Percentiles rank a stretch among this genome's conserved stretches.
Evolutionary conservation across 2,888 invertebrate species (phyloP).

Genomic region (Thumatha senex): DNA sequence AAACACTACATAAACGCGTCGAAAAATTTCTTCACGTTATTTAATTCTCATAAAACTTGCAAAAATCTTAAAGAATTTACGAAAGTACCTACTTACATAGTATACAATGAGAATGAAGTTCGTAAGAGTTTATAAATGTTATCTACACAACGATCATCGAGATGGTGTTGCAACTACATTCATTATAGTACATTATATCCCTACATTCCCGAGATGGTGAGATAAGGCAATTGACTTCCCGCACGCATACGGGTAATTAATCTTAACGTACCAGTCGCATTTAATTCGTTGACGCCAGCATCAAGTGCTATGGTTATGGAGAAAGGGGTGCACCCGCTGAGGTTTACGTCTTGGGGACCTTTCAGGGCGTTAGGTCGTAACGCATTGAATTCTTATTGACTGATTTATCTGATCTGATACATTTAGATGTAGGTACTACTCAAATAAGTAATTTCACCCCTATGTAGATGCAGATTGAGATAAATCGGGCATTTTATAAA

Average conservation of each 20-base stretch:
- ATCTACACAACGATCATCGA: slow-evolving; percentile 30
- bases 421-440: not conserved
- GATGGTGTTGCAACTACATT: slow-evolving; percentile 46
- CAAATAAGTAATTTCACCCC: not conserved
- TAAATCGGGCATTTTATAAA: not conserved
- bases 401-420: slow-evolving; percentile 12
- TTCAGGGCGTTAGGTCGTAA: slow-evolving; percentile 28
- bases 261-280: slow-evolving; percentile 36
- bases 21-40: no score
- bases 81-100: no score
- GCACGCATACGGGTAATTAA: slow-evolving; percentile 80
- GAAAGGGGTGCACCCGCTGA: slow-evolving; percentile 21
- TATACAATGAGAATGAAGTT: no score
- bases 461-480: not conserved
- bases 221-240: slow-evolving; percentile 77
- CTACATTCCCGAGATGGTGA: slow-evolving; percentile 51
- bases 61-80: no score
- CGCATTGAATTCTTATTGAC: slow-evolving; percentile 16
- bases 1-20: no score
- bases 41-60: no score
- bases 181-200: slow-evolving; percentile 32
- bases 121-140: slow-evolving; percentile 4
- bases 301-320: slow-evolving; percentile 44
- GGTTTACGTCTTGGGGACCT: slow-evolving; percentile 9
- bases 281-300: slow-evolving; percentile 54